These are phyloP conservation scores for Eurytoma californica DNA, from an alignment of 2,888 invertebrate genomes.

Conservation along the genomic window DNA sequence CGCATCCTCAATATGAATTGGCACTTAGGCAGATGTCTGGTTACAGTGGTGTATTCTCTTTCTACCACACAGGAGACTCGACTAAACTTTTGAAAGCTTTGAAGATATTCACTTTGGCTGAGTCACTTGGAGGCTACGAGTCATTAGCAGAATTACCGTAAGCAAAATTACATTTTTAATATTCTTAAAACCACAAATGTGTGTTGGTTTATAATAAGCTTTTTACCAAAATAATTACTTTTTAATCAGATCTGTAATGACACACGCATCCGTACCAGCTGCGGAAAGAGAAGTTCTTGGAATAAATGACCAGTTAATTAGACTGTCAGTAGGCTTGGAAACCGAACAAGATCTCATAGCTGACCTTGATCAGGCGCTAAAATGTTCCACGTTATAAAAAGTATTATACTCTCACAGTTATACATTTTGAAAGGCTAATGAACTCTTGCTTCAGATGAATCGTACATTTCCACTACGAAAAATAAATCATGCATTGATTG, in stretches of 20 bases:
- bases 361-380: constrained; percentile 90
- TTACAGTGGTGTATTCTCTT: constrained; percentile 94
- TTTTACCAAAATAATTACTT: not conserved
- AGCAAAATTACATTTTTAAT: constrained; percentile 72
- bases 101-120: constrained; percentile 90
- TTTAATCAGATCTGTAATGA: constrained; percentile 87
- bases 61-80: constrained; percentile 90
- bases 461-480: too few relatives aligned
- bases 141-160: constrained; percentile 96
- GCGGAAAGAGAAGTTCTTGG: constrained; percentile 84
- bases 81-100: constrained; percentile 84
- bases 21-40: constrained; percentile 88
- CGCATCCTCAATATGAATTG: constrained; percentile 90
- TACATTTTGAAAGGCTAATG: too few relatives aligned
- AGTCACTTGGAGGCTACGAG: constrained; percentile 96
- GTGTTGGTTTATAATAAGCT: too few relatives aligned
- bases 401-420: too few relatives aligned
- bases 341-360: constrained; percentile 88
- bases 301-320: constrained; percentile 89
- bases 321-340: constrained; percentile 94
- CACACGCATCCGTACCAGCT: constrained; percentile 92
- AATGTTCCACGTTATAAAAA: constrained; percentile 67
- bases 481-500: too few relatives aligned
- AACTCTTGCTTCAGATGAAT: too few relatives aligned
- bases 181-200: too few relatives aligned